Conservation (phyloP, 2,797 vertebrate species). For the Arnoldichthys spilopterus region DNA sequence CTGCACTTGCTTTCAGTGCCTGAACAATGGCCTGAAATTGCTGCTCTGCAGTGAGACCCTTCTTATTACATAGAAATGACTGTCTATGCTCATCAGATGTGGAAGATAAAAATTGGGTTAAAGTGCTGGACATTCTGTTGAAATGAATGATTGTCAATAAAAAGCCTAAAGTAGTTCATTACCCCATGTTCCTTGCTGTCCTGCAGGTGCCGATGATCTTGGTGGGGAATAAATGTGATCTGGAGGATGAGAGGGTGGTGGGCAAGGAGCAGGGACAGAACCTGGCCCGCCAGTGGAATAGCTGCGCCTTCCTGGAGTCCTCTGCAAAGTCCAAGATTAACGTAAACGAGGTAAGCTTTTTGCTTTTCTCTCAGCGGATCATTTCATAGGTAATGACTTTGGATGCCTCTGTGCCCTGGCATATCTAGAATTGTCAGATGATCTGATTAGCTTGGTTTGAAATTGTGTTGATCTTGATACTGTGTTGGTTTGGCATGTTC, state of each 20-base stretch:
- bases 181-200: background rate
- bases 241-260: conserved; percentile 91
- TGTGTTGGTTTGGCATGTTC: no score
- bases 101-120: background rate
- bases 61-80: background rate
- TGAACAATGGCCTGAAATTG: no score
- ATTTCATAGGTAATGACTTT: background rate
- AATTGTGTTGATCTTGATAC: no score
- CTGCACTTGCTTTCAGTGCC: no score
- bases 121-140: background rate
- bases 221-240: conserved; percentile 91
- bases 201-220: conserved; percentile 89
- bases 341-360: conserved; percentile 85
- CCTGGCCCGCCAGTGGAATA: conserved; percentile 89
- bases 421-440: background rate
- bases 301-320: conserved; percentile 90
- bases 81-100: background rate
- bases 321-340: conserved; percentile 93
- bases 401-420: background rate
- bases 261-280: conserved; percentile 91
- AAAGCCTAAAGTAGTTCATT: background rate
- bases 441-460: no score
- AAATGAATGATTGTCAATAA: background rate
- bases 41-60: no score
- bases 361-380: background rate